Evolutionary conservation across 2,888 invertebrate species (phyloP).

Genomic region (Amphipoea lucens): DNA sequence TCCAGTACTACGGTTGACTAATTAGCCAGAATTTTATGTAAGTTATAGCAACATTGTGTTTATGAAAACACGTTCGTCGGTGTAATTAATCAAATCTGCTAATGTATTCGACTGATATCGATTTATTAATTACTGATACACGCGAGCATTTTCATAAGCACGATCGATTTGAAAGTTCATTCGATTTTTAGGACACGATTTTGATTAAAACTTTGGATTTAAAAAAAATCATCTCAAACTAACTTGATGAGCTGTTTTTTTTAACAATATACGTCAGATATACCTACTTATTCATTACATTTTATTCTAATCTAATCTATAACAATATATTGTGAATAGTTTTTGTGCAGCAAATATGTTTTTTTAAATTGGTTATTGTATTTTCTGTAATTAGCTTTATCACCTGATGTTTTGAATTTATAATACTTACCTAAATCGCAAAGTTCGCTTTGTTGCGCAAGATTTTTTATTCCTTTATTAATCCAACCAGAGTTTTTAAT

Average conservation of each 20-base stretch:
- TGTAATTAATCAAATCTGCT: constrained; percentile 58
- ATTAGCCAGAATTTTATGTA: constrained; percentile 49
- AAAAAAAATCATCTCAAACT: background rate
- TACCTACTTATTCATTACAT: too few species aligned
- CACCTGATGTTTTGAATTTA: too few species aligned
- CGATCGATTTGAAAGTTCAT: constrained; percentile 34
- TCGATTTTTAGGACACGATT: constrained; percentile 5
- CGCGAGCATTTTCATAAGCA: constrained; percentile 31
- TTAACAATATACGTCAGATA: background rate
- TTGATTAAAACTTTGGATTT: background rate
- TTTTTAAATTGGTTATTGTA: too few species aligned
- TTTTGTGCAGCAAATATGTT: too few species aligned
- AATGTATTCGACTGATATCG: constrained; percentile 43
- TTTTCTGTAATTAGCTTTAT: too few species aligned
- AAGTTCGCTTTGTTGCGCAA: too few species aligned
- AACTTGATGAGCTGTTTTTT: background rate
- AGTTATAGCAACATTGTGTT: constrained; percentile 30
- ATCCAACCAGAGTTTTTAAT: too few species aligned
- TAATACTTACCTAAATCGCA: too few species aligned
- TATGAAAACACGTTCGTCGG: constrained; percentile 37
- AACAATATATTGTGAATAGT: too few species aligned
- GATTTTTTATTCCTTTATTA: too few species aligned
- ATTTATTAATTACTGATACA: constrained; percentile 38
- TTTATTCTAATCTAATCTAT: too few species aligned
- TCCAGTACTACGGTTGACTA: constrained; percentile 45